Evolutionary conservation across 2,113 vertebrate species (phyloP), one percentile per base, ranked within the genome.

Genomic region (Gallinago paraguaiae): DNA sequence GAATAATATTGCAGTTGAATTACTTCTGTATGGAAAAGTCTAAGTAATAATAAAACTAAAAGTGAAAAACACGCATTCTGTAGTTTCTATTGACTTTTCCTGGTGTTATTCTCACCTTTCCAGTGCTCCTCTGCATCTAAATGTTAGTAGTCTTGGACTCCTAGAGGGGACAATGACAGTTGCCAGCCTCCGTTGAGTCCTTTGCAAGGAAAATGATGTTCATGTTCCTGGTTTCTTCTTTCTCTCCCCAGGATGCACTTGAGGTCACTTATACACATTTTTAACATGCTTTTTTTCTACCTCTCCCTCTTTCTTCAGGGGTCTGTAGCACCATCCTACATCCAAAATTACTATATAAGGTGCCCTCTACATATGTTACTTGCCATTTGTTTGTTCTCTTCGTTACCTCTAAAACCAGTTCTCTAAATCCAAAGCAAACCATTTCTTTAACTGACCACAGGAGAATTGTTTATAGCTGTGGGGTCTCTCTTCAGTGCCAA

Each of bases 51-150:
- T 39, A 81, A 46, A 80, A 76, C 43, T 23, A 54, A 71, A 86
- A 83, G 10, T 23, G 13, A 69, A 81, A 27, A 6, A 28, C 1
- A 1, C 1, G 3, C 2, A 14, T 76, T 41, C 68, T n/a, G 5
- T 37, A 60, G 13, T 80, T 83, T 68, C 46, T 76, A 9, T 19
- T 4, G 6, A 2, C 4, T 57, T 78, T 87, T 65, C 12, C 30
- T 41, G 4, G 12, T 48, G 6, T n/a, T 75, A 75, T 27, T 12
- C 8, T 75, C 22, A 37, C 33, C 14, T 74, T 78, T 39, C 10
- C 11, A 51, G 11, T 64, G 12, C 17, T 87, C 3, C 6, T 10
- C 17, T 74, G 25, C 9, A 60, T 74, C 19, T 86, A 64, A 14
- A 69, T 59, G 27, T 45, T 12, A 41, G 39, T 17, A 57, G n/a